Conservation (phyloP, 1,140 invertebrate genomes). For the Drosophila nigrodunni region DNA sequence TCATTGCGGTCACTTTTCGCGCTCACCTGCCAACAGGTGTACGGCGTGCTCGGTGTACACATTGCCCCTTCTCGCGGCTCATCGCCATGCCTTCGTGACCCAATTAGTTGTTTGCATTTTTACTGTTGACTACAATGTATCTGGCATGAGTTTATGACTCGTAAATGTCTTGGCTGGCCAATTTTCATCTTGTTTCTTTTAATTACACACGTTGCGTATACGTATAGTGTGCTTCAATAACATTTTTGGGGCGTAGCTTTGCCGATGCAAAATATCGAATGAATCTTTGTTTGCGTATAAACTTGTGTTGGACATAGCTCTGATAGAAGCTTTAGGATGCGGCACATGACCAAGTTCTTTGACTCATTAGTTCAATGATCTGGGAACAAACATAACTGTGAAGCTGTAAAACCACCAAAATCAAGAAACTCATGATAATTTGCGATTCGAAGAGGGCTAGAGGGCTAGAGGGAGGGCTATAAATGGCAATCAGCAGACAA, state of each 20-base stretch:
- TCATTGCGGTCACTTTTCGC: slow-evolving; percentile 60
- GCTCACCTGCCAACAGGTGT: slow-evolving; percentile 74
- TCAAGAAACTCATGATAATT: slow-evolving; percentile 39
- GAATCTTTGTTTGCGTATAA: neutral
- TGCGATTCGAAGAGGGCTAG: slow-evolving; percentile 6
- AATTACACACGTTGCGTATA: slow-evolving; percentile 62
- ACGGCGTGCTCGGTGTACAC: neutral
- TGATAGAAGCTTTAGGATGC: slow-evolving; percentile 6
- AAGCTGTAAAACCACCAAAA: slow-evolving; percentile 75
- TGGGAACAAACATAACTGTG: slow-evolving; percentile 67
- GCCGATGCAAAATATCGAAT: neutral
- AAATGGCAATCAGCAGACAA: slow-evolving; percentile 79
- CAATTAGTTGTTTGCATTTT: slow-evolving; percentile 59
- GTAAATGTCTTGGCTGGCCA: slow-evolving; percentile 60
- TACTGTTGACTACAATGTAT: slow-evolving; percentile 61
- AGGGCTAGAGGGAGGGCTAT: slow-evolving; percentile 47
- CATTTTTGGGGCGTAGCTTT: slow-evolving; percentile 19
- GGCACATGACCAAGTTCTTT: neutral
- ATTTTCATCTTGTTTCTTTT: slow-evolving; percentile 63
- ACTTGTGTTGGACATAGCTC: neutral
- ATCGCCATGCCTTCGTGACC: slow-evolving; percentile 54
- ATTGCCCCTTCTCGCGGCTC: slow-evolving; percentile 5
- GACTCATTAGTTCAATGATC: slow-evolving; percentile 61
- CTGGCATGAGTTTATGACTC: slow-evolving; percentile 65
- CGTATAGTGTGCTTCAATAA: slow-evolving; percentile 41